A percentile compares a stretch with the other conserved stretches of the same genome.
Conservation (phyloP, 1,140 invertebrate species). For the silkworm (Bombyx mori) region DNA sequence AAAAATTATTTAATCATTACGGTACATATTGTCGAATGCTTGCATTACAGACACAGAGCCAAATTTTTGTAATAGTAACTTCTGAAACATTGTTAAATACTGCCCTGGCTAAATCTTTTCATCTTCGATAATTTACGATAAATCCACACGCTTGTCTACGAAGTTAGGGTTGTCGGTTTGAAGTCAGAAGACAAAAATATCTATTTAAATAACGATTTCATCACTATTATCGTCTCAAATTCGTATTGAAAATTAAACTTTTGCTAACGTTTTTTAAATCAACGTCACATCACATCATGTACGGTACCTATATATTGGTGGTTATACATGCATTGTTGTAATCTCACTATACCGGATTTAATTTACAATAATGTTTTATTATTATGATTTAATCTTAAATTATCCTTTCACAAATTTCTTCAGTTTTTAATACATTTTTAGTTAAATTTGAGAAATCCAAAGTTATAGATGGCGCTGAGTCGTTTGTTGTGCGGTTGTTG, state of each 20-base stretch:
- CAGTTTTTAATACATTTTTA: neutral
- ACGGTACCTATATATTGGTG: neutral
- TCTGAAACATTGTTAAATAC: too few relatives aligned
- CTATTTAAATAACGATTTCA: too few relatives aligned
- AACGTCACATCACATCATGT: neutral
- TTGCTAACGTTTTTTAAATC: neutral
- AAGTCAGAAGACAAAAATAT: too few relatives aligned
- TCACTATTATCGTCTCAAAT: neutral
- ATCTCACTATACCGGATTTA: neutral
- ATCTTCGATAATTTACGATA: too few relatives aligned
- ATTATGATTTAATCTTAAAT: neutral
- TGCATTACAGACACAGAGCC: too few relatives aligned
- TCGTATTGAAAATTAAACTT: neutral
- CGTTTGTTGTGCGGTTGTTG: constrained; percentile 61
- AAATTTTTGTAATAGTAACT: too few relatives aligned
- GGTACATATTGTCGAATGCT: too few relatives aligned
- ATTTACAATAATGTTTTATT: neutral
- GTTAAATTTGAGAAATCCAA: neutral
- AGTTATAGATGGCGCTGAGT: constrained; percentile 54
- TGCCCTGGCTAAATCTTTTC: too few relatives aligned
- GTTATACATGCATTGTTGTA: neutral
- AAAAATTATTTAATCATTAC: too few relatives aligned
- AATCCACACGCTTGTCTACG: too few relatives aligned
- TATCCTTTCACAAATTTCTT: neutral
- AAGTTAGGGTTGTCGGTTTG: too few relatives aligned